Conservation (phyloP, 2,888 invertebrate species). For the Theodoxus fluviatilis region DNA sequence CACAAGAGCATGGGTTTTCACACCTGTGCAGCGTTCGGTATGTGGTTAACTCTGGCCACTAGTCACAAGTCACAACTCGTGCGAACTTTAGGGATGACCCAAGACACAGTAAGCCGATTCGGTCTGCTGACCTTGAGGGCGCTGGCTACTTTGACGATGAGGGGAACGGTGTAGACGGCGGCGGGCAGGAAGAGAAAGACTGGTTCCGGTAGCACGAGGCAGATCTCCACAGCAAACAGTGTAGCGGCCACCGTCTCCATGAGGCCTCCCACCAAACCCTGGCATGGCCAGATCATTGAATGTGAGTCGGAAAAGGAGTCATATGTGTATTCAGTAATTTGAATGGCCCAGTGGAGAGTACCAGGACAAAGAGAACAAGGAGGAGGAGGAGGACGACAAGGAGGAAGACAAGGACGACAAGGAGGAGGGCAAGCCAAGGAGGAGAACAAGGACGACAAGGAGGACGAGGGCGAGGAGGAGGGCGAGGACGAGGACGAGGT, state of each 20-base stretch:
- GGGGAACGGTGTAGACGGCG: conserved; percentile 34
- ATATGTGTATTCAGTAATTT: no score
- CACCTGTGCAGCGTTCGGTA: no score
- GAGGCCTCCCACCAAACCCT: conserved; percentile 41
- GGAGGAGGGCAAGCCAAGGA: background rate
- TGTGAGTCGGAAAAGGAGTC: no score
- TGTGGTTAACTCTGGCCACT: no score
- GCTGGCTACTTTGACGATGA: conserved; percentile 26
- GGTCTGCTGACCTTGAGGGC: conserved; percentile 30
- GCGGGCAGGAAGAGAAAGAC: conserved; percentile 39
- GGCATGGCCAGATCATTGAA: background rate
- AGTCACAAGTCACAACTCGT: no score
- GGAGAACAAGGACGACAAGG: background rate
- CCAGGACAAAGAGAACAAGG: no score
- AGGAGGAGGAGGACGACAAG: background rate
- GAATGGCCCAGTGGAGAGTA: no score
- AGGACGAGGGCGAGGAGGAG: no score
- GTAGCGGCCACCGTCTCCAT: conserved; percentile 38
- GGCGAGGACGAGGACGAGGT: background rate
- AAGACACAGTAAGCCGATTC: no score
- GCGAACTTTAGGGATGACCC: no score
- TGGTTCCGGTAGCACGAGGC: conserved; percentile 38
- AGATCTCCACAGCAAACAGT: conserved; percentile 40
- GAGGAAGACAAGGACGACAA: background rate
- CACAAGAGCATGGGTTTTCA: no score